Percentiles rank a stretch among this genome's conserved stretches.
phyloP scores from a whole-genome alignment of 64 coral and sea anemone species.

The Stylophora pistillata region DNA sequence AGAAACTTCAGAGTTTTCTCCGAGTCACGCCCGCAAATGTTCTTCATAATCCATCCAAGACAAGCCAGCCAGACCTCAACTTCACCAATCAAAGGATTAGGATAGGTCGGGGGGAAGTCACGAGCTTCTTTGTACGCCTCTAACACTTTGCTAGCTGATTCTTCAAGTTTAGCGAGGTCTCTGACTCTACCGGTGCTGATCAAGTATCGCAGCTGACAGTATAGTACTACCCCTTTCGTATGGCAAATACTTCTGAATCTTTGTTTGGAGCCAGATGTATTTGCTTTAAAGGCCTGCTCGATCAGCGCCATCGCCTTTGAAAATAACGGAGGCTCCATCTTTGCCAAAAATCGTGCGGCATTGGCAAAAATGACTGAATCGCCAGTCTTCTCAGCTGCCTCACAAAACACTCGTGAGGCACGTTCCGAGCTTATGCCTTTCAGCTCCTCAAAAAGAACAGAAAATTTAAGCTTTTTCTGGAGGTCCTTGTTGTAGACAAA shows the following conservation, averaged over 20 bases:
- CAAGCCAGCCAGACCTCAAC: slow-evolving; percentile 73
- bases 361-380: slow-evolving; percentile 55
- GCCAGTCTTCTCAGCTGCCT: slow-evolving; percentile 63
- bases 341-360: slow-evolving; percentile 75
- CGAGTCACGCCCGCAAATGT: slow-evolving; percentile 10
- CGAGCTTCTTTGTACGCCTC: slow-evolving; percentile 44
- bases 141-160: neutral
- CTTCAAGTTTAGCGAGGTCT: slow-evolving; percentile 1
- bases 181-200: slow-evolving; percentile 11
- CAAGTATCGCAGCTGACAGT: slow-evolving; percentile 16
- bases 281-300: slow-evolving; percentile 28
- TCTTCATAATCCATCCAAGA: slow-evolving; percentile 75
- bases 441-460: slow-evolving; percentile 58
- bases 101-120: slow-evolving; percentile 67
- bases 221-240: slow-evolving; percentile 52
- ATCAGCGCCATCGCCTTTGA: slow-evolving; percentile 55
- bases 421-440: slow-evolving; percentile 9
- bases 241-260: slow-evolving; percentile 44
- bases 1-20: slow-evolving; percentile 44
- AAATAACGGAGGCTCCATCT: slow-evolving; percentile 61
- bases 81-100: slow-evolving; percentile 76
- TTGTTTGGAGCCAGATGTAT: neutral
- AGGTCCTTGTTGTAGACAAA: slow-evolving; percentile 48
- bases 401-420: slow-evolving; percentile 56
- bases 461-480: slow-evolving; percentile 51